These are phyloP conservation scores for Phaonia tiefii DNA, from an alignment of 2,888 invertebrate species.

Conservation along the genomic window DNA sequence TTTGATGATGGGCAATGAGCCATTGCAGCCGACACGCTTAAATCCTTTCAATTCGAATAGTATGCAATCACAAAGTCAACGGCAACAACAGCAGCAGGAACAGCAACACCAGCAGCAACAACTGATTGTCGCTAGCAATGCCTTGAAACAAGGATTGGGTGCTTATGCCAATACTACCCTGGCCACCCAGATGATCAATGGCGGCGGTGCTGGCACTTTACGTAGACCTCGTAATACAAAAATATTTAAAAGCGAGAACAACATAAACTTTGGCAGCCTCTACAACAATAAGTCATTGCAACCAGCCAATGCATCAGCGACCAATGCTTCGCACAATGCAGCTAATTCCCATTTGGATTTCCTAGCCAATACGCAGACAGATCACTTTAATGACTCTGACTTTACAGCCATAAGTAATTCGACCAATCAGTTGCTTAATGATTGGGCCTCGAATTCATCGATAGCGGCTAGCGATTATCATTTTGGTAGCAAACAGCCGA, in stretches of 20 bases:
- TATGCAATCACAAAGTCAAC: slow-evolving; percentile 58
- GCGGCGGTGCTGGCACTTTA: slow-evolving; percentile 77
- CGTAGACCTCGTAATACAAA: slow-evolving; percentile 79
- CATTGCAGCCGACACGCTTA: slow-evolving; percentile 65
- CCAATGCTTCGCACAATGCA: slow-evolving; percentile 33
- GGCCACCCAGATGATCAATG: slow-evolving; percentile 76
- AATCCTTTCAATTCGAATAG: slow-evolving; percentile 66
- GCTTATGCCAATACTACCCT: slow-evolving; percentile 77
- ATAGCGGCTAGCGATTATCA: slow-evolving; percentile 75
- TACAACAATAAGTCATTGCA: slow-evolving; percentile 58
- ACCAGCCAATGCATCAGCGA: slow-evolving; percentile 47
- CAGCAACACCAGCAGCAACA: slow-evolving; percentile 75
- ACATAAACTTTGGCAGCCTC: slow-evolving; percentile 75
- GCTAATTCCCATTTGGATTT: slow-evolving; percentile 72
- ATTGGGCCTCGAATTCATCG: slow-evolving; percentile 77
- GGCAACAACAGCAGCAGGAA: slow-evolving; percentile 58
- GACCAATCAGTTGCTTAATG: slow-evolving; percentile 77
- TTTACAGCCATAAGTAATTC: slow-evolving; percentile 75
- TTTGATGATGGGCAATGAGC: slow-evolving; percentile 75
- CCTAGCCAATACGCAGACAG: slow-evolving; percentile 70
- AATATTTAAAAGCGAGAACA: slow-evolving; percentile 80
- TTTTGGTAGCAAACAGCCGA: slow-evolving; percentile 78
- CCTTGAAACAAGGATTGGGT: slow-evolving; percentile 76
- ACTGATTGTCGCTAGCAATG: slow-evolving; percentile 76
- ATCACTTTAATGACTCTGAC: slow-evolving; percentile 71